Evolutionary conservation across 2,797 vertebrate species (phyloP).

Genomic region (Acomys russatus): DNA sequence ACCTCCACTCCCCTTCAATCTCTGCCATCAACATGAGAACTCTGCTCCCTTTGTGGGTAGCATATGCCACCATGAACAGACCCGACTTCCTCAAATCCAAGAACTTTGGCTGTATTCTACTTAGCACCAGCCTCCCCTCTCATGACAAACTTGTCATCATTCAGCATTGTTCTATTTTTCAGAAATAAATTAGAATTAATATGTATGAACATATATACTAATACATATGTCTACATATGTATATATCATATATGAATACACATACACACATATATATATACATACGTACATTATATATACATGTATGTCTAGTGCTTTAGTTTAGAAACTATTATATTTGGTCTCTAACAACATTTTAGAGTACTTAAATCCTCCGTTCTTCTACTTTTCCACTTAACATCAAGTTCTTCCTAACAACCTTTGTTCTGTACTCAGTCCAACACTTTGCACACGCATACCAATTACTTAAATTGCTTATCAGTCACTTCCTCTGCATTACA

Average conservation of each 20-base stretch:
- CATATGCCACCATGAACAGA: neutral
- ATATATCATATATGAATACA: neutral
- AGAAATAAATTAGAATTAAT: constrained; percentile 13
- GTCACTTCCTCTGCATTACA: neutral
- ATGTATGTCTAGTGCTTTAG: neutral
- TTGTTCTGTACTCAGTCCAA: neutral
- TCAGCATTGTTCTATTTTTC: neutral
- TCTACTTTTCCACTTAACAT: neutral
- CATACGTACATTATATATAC: neutral
- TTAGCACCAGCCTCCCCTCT: neutral
- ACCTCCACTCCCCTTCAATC: neutral
- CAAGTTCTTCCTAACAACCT: neutral
- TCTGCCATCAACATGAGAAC: neutral
- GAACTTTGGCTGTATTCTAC: neutral
- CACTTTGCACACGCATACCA: neutral
- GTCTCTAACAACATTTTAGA: neutral
- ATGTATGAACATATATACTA: neutral
- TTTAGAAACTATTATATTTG: neutral
- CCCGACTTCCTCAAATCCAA: neutral
- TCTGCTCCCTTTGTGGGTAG: neutral
- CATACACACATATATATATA: neutral
- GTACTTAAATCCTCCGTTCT: neutral
- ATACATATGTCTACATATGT: neutral
- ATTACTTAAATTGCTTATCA: neutral
- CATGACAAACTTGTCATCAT: neutral